A percentile compares a stretch with the other conserved stretches of the same genome.
Evolutionary conservation across 2,113 vertebrate genomes (phyloP).

Genomic region (Myocastor coypus): DNA sequence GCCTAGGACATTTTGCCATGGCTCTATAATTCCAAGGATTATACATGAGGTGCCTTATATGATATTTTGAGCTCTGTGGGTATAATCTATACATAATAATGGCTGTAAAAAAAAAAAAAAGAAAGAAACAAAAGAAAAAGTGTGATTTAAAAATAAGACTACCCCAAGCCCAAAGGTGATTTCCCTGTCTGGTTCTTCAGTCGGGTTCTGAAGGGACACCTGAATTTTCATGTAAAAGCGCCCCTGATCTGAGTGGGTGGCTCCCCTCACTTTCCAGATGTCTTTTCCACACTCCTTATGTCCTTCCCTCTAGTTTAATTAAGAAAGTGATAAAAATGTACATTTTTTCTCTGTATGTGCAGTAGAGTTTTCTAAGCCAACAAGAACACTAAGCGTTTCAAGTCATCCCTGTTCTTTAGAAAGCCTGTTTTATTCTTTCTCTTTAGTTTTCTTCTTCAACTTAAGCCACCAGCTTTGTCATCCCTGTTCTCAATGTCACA

Average conservation of each 20-base stretch:
- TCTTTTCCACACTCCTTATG: not conserved
- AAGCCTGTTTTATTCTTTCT: not conserved
- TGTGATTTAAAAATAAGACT: not conserved
- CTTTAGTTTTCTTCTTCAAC: not conserved
- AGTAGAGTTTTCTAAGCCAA: not conserved
- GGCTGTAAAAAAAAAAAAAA: not conserved
- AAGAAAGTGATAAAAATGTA: not conserved
- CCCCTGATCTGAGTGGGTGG: not conserved
- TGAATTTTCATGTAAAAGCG: not conserved
- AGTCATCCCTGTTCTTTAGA: not conserved
- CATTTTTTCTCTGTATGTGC: not conserved
- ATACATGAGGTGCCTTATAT: conserved; percentile 11
- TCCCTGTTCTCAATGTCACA: not conserved
- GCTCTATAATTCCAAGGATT: not conserved
- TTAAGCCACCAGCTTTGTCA: not conserved
- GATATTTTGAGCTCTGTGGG: conserved; percentile 43
- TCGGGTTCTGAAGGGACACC: not conserved
- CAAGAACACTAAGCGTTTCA: not conserved
- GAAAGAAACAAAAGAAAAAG: not conserved
- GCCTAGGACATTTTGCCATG: conserved; percentile 23
- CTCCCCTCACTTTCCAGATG: not conserved
- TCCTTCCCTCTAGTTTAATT: not conserved
- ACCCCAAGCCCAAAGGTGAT: not conserved
- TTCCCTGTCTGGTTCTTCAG: not conserved
- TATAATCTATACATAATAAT: not conserved